Base-by-base conservation (phyloP, 2,113 vertebrate genomes). In the Zingel zingel region DNA sequence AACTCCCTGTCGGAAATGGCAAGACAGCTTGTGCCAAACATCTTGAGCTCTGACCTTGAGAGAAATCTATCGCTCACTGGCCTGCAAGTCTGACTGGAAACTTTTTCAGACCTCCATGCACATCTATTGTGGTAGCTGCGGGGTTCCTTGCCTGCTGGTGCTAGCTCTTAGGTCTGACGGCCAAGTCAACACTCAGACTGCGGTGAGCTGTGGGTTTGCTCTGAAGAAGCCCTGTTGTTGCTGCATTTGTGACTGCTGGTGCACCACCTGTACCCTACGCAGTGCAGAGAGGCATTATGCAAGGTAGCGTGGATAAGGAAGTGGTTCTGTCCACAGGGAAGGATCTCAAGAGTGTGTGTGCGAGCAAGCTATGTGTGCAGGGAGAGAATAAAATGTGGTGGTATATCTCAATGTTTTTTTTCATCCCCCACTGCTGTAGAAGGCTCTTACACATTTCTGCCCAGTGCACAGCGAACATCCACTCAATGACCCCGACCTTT, bases 401-500 rank as follows among this genome's bases (percentile, higher is more conserved):
- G 33, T 81, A 65, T 67, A 82, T 89, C 61, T 83, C 45, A 16
- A 50, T 74, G 51, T 62, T 61, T 76, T 64, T 69, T 62, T 62
- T 61, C 39, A 43, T 43, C 39, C 39, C 56, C 64, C 36, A n/a
- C 79, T 53, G 68, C 63, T 85, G 76, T 51, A 72, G 56, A 86
- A 85, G 57, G 43, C 73, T 78, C 53, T 68, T 57, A 72, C 77
- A 54, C 68, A 77, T 91, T 88, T 82, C 84, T 89, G 61, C 74
- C 64, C 79, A 61, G 64, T 71, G 74, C 81, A 76, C 85, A 88
- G 71, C 71, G 71, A 77, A 82, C 30, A 76, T 77, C 79, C 90
- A 74, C 80, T 79, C 84, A 86, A 66, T 64, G 79, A 90, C 88
- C 89, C 80, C 67, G 70, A 90, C 89, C 93, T 93, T 91, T 94